These are phyloP conservation scores for Agrotis segetum DNA, from an alignment of 2,888 invertebrate genomes.

Conservation along the genomic window DNA sequence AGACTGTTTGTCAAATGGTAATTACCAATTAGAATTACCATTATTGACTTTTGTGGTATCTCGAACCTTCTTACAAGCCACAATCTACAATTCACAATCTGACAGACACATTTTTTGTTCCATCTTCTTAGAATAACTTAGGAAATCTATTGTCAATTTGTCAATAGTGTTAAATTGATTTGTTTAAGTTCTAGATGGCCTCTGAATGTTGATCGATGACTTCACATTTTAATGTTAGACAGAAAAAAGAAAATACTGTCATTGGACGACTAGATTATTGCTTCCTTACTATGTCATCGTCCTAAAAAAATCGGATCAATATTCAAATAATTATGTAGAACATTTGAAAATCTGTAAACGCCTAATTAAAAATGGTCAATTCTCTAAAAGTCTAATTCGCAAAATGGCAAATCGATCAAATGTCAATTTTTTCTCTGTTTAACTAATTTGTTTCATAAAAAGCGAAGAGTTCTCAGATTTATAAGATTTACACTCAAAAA, in stretches of 20 bases:
- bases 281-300: too few species aligned
- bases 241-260: background rate
- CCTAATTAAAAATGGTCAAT: too few species aligned
- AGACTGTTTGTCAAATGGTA: background rate
- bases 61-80: background rate
- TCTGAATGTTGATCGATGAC: conserved; percentile 34
- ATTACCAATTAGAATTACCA: background rate
- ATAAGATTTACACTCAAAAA: too few species aligned
- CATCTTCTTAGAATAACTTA: conserved; percentile 4
- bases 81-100: conserved; percentile 11
- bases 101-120: background rate
- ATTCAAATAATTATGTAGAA: too few species aligned
- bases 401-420: too few species aligned
- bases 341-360: too few species aligned
- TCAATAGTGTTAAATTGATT: conserved; percentile 21
- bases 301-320: too few species aligned
- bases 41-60: background rate
- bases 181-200: conserved; percentile 21
- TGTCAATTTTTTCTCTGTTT: too few species aligned
- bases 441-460: too few species aligned
- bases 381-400: too few species aligned
- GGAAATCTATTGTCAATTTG: background rate
- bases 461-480: too few species aligned
- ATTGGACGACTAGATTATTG: background rate
- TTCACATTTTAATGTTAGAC: conserved; percentile 9